Evolutionary conservation across 1,140 invertebrate species (phyloP).

Genomic region (Procambarus virginalis): DNA sequence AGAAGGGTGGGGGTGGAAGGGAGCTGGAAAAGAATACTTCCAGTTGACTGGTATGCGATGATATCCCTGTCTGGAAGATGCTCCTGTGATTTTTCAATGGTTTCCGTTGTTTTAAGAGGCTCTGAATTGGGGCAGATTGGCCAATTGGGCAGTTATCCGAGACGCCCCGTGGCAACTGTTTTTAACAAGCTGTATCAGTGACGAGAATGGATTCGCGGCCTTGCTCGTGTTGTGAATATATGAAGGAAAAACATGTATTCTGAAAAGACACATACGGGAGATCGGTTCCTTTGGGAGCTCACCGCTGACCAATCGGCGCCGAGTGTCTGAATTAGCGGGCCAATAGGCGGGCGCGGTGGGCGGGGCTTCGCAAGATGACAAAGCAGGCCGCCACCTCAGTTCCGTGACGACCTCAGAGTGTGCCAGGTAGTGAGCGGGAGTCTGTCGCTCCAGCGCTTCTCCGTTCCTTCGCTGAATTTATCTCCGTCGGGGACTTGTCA

Average conservation of each 20-base stretch:
- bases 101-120: too few relatives aligned
- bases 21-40: background rate
- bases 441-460: background rate
- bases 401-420: conserved; percentile 49
- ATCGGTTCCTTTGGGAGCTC: conserved; percentile 53
- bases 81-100: background rate
- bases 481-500: conserved; percentile 10
- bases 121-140: too few relatives aligned
- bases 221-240: conserved; percentile 24
- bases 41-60: conserved; percentile 13
- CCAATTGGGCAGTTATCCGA: too few relatives aligned
- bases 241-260: conserved; percentile 19
- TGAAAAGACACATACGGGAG: conserved; percentile 25
- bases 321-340: conserved; percentile 29
- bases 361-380: conserved; percentile 41
- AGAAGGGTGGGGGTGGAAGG: background rate
- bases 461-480: conserved; percentile 1
- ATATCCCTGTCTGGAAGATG: background rate
- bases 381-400: conserved; percentile 45
- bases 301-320: conserved; percentile 10
- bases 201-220: background rate
- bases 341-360: conserved; percentile 32
- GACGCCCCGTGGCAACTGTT: too few relatives aligned
- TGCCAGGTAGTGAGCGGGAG: conserved; percentile 34
- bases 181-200: background rate